phyloP scores from a whole-genome alignment of 2,797 vertebrate species.

The Ceyx erithaca region DNA sequence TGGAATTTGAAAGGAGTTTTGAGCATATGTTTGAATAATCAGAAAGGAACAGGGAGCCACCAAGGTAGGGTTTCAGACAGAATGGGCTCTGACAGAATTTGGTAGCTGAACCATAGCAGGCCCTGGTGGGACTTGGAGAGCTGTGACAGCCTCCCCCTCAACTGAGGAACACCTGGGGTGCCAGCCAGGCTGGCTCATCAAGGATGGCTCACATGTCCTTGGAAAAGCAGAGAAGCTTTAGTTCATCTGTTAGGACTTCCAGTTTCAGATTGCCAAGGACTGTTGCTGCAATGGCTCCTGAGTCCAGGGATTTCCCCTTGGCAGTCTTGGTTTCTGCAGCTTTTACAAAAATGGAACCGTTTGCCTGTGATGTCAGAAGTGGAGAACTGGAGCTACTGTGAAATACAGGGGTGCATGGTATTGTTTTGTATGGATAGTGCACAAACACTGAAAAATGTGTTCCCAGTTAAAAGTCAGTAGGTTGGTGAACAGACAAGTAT shows the following conservation, averaged over 20 bases:
- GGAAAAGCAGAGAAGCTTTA: neutral
- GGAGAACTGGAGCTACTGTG: neutral
- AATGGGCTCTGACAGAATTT: fast-evolving
- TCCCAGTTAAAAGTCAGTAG: neutral
- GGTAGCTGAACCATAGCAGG: neutral
- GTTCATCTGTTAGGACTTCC: neutral
- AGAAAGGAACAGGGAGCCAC: neutral
- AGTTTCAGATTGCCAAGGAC: neutral
- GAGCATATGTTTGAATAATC: neutral
- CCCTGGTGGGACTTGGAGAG: neutral
- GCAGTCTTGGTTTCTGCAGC: neutral
- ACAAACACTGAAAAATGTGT: neutral
- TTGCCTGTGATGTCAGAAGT: neutral
- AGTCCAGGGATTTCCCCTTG: neutral
- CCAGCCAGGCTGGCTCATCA: neutral
- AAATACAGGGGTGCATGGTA: neutral
- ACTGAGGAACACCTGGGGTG: neutral
- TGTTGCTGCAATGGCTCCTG: neutral
- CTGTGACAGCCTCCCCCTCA: neutral
- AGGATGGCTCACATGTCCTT: neutral
- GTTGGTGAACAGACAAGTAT: neutral
- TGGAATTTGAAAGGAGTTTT: neutral
- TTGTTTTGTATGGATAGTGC: neutral
- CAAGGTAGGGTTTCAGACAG: neutral
- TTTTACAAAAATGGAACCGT: neutral